Evolutionary conservation across 2,113 vertebrate genomes (phyloP).

Genomic region (Hippocampus barbouri): DNA sequence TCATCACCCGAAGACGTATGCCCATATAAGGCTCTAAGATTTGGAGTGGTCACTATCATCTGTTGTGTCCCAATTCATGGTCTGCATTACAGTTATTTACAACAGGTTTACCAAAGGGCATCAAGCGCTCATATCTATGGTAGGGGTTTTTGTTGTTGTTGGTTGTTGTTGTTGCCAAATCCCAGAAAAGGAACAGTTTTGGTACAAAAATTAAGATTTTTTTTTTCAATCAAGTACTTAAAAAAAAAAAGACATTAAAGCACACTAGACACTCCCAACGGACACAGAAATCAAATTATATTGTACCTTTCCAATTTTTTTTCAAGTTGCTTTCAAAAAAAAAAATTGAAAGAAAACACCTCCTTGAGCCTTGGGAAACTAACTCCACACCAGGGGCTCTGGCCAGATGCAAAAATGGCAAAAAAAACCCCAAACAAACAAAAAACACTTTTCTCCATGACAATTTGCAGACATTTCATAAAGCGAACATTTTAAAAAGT

Average conservation of each 20-base stretch:
- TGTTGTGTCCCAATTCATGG: not conserved
- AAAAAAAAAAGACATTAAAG: too few species aligned
- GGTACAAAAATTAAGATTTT: too few species aligned
- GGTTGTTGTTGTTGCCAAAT: too few species aligned
- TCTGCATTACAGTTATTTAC: not conserved
- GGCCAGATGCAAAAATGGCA: not conserved
- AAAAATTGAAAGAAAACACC: too few species aligned
- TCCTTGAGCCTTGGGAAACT: not conserved
- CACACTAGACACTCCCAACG: too few species aligned
- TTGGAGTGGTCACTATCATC: not conserved
- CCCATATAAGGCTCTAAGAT: conserved; percentile 53
- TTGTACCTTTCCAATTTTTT: too few species aligned
- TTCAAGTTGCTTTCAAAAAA: too few species aligned
- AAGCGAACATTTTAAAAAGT: too few species aligned
- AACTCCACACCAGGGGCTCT: not conserved
- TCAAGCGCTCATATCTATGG: not conserved
- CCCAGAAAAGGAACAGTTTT: too few species aligned
- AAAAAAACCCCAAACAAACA: too few species aligned
- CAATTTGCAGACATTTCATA: not conserved
- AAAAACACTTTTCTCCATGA: not conserved
- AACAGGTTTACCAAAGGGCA: not conserved
- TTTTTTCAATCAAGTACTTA: not conserved
- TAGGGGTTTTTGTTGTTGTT: not conserved
- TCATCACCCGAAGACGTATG: conserved; percentile 61
- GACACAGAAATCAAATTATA: too few species aligned